phyloP scores from a whole-genome alignment of 2,797 vertebrate genomes.

The Mycteria americana region DNA sequence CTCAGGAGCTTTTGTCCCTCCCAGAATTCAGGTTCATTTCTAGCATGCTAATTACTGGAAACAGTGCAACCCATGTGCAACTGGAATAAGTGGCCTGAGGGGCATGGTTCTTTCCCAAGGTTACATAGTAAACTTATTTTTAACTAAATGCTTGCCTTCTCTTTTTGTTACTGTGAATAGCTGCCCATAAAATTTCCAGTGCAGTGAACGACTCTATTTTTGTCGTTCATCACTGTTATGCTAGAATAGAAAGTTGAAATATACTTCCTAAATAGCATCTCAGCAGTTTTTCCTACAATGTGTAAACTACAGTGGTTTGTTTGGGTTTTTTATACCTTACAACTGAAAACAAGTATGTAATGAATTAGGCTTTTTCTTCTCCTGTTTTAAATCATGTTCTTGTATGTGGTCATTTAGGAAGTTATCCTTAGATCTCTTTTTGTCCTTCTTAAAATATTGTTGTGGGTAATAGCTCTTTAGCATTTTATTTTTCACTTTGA shows the following conservation, averaged over 20 bases:
- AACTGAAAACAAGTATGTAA: not conserved
- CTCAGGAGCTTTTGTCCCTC: not conserved
- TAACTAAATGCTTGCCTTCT: not conserved
- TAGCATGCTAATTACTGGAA: not conserved
- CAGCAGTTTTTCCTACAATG: not conserved
- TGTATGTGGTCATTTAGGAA: not conserved
- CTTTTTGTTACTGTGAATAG: not conserved
- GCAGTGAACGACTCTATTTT: not conserved
- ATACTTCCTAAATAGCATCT: not conserved
- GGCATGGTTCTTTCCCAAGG: not conserved
- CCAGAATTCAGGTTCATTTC: not conserved
- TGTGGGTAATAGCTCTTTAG: not conserved
- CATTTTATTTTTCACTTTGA: not conserved
- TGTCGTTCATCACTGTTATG: not conserved
- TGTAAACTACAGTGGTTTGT: not conserved
- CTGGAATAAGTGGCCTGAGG: not conserved
- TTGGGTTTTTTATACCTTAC: not conserved
- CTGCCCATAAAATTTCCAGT: not conserved
- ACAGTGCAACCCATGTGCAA: not conserved
- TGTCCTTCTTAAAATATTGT: not conserved
- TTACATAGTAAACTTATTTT: not conserved
- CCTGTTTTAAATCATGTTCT: not conserved
- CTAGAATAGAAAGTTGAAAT: not conserved
- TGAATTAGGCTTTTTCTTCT: not conserved
- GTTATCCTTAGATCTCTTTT: not conserved